Evolutionary conservation across 2,113 vertebrate species (phyloP).

Genomic region (Pseudorectes ferrugineus): DNA sequence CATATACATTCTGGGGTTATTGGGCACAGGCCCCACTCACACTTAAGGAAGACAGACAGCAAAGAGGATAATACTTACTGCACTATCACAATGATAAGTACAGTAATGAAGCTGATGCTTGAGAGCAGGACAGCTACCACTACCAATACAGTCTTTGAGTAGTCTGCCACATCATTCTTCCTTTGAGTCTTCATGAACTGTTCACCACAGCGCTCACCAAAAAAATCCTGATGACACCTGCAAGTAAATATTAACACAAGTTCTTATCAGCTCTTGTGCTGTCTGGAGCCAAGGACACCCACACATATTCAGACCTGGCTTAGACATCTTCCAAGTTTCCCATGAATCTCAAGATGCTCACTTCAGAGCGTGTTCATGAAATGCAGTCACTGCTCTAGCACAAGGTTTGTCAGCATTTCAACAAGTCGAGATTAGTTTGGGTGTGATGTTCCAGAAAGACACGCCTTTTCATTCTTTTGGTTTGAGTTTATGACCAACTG

Average conservation of each 20-base stretch:
- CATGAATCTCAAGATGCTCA: not conserved
- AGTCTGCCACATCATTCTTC: slow-evolving; percentile 36
- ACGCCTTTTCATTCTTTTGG: slow-evolving; percentile 54
- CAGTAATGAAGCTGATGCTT: slow-evolving; percentile 47
- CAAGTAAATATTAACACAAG: slow-evolving; percentile 54
- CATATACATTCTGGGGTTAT: not conserved
- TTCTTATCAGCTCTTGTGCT: not conserved
- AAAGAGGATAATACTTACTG: slow-evolving; percentile 66
- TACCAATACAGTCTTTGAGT: slow-evolving; percentile 64
- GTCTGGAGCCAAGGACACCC: slow-evolving; percentile 18
- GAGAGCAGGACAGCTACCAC: slow-evolving; percentile 62
- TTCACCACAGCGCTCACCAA: slow-evolving; percentile 77
- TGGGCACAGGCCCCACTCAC: not conserved
- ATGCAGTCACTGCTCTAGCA: not conserved
- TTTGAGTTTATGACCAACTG: slow-evolving; percentile 57
- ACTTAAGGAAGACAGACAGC: not conserved
- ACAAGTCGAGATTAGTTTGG: slow-evolving; percentile 60
- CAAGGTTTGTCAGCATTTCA: slow-evolving; percentile 45
- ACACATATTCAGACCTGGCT: not conserved
- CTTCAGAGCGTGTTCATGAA: not conserved
- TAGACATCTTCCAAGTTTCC: not conserved
- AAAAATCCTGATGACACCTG: slow-evolving; percentile 75
- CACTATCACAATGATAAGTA: slow-evolving; percentile 57
- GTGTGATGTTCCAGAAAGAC: slow-evolving; percentile 56
- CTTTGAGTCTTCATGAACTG: slow-evolving; percentile 75